phyloP scores from a whole-genome alignment of 2,113 vertebrate genomes.

The Bos indicus region DNA sequence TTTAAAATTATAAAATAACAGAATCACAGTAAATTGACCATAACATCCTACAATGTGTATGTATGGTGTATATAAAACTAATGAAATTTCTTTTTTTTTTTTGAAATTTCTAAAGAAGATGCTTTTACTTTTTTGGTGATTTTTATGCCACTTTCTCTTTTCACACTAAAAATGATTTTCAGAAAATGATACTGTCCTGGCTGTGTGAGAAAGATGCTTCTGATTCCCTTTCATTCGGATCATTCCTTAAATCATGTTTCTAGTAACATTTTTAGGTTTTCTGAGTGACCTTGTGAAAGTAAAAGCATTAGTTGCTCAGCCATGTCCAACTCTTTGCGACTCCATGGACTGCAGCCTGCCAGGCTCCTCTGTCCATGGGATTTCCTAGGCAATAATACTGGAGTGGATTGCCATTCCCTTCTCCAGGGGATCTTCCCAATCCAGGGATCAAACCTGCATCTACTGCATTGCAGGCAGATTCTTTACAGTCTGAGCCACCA shows the following conservation, averaged over 20 bases:
- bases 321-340: rapidly evolving
- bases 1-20: not conserved
- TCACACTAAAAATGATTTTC: not conserved
- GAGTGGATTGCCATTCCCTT: not conserved
- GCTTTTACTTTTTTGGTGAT: not conserved
- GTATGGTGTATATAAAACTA: not conserved
- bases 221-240: not conserved
- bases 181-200: not conserved
- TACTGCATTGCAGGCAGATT: not conserved
- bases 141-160: not conserved
- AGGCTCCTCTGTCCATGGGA: not conserved
- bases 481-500: not conserved
- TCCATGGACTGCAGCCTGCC: not conserved
- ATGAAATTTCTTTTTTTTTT: not conserved
- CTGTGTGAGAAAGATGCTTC: not conserved
- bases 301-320: not conserved
- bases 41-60: not conserved
- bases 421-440: not conserved
- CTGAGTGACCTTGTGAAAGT: not conserved
- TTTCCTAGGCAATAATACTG: not conserved
- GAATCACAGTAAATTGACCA: not conserved
- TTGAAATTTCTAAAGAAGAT: not conserved
- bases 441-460: not conserved
- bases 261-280: not conserved
- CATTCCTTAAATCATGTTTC: not conserved